Conservation (phyloP, 53 echinoderm and acorn worm species). For the Echinarachnius parma region DNA sequence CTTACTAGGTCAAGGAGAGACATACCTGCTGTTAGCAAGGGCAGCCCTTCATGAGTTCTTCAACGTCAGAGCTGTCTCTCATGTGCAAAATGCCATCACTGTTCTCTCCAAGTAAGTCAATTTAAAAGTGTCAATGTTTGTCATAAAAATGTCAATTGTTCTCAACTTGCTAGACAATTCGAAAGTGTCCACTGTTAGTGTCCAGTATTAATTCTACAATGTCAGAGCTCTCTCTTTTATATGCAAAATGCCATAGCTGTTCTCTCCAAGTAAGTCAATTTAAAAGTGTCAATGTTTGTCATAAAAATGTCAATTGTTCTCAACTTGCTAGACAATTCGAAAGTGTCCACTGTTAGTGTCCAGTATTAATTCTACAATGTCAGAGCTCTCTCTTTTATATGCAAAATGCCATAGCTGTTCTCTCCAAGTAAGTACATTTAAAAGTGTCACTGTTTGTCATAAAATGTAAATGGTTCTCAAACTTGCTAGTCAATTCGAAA, state of each 20-base stretch:
- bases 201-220: slow-evolving; percentile 72
- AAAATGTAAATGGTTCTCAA: no score
- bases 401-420: slow-evolving; percentile 50
- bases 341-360: no score
- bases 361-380: slow-evolving; percentile 75
- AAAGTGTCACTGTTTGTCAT: neutral
- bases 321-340: no score
- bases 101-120: slow-evolving; percentile 63
- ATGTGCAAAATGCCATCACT: slow-evolving; percentile 55
- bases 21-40: slow-evolving; percentile 69
- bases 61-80: slow-evolving; percentile 79
- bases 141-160: neutral
- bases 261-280: slow-evolving; percentile 57
- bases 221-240: slow-evolving; percentile 80
- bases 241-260: slow-evolving; percentile 54
- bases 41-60: slow-evolving; percentile 70
- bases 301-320: no score
- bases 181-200: no score
- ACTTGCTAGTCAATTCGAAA: no score
- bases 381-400: slow-evolving; percentile 78
- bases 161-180: no score
- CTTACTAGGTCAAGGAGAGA: slow-evolving; percentile 78
- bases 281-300: neutral
- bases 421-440: slow-evolving; percentile 59
- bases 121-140: neutral